Conservation (phyloP, 1,140 invertebrate genomes). For the Harpegnathos saltator region DNA sequence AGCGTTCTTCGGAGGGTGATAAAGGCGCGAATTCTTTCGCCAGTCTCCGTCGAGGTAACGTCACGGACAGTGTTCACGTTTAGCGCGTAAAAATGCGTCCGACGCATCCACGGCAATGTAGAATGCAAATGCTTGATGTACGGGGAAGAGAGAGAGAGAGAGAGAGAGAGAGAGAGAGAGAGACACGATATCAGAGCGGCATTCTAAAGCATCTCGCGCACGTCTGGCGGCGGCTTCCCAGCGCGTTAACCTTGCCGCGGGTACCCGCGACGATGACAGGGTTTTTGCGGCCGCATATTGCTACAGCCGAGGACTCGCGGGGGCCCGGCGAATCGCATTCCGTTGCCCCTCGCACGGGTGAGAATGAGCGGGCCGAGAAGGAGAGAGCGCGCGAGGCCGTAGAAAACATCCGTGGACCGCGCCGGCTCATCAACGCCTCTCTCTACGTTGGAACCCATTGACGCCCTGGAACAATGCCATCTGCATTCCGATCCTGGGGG, state of each 20-base stretch:
- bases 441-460: conserved; percentile 73
- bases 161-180: too few relatives aligned
- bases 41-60: background rate
- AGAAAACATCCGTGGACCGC: conserved; percentile 83
- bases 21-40: conserved; percentile 2
- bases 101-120: too few relatives aligned
- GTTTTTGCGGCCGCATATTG: conserved; percentile 72
- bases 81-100: too few relatives aligned
- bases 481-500: conserved; percentile 78
- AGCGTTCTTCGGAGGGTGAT: conserved; percentile 15
- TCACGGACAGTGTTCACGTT: too few relatives aligned
- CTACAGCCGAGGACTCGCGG: conserved; percentile 67
- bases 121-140: too few relatives aligned
- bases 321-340: conserved; percentile 76
- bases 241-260: conserved; percentile 28
- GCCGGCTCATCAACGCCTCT: conserved; percentile 83
- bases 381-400: conserved; percentile 61
- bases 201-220: conserved; percentile 3
- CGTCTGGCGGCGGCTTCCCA: conserved; percentile 19
- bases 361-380: conserved; percentile 71
- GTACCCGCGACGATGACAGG: conserved; percentile 45
- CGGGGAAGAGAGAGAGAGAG: too few relatives aligned
- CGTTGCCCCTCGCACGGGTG: conserved; percentile 77
- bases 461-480: conserved; percentile 78
- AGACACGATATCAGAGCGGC: conserved; percentile 5